Evolutionary conservation across 2,797 vertebrate genomes (phyloP).

Genomic region (Acrocephalus scirpaceus): DNA sequence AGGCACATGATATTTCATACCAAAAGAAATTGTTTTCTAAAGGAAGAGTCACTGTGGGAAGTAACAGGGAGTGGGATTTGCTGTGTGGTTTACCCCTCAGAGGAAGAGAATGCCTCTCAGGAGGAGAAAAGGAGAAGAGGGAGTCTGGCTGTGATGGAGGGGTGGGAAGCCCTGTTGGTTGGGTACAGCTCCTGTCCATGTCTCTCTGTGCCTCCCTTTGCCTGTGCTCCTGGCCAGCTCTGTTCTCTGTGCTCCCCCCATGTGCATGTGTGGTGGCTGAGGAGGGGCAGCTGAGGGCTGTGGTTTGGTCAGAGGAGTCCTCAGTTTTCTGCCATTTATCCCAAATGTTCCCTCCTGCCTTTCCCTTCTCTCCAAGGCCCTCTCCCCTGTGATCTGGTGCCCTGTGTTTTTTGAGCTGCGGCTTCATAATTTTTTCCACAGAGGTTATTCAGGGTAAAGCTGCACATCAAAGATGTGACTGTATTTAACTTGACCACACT

Average conservation of each 20-base stretch:
- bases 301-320: background rate
- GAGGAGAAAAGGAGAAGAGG: background rate
- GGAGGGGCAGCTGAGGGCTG: background rate
- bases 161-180: background rate
- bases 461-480: background rate
- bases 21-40: background rate
- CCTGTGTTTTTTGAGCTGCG: background rate
- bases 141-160: background rate
- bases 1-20: background rate
- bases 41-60: background rate
- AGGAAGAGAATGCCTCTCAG: background rate
- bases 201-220: fast-evolving
- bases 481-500: background rate
- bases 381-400: slow-evolving; percentile 10
- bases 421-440: slow-evolving; percentile 4
- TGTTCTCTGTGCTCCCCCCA: fast-evolving
- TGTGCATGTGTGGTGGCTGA: background rate
- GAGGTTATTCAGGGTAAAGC: slow-evolving; percentile 34
- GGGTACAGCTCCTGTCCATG: background rate
- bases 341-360: background rate
- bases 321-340: background rate
- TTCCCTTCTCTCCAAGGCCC: background rate
- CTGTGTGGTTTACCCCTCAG: fast-evolving
- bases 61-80: background rate
- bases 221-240: background rate